Evolutionary conservation across 1,140 invertebrate genomes (phyloP).

Genomic region (Neodiprion virginianus): DNA sequence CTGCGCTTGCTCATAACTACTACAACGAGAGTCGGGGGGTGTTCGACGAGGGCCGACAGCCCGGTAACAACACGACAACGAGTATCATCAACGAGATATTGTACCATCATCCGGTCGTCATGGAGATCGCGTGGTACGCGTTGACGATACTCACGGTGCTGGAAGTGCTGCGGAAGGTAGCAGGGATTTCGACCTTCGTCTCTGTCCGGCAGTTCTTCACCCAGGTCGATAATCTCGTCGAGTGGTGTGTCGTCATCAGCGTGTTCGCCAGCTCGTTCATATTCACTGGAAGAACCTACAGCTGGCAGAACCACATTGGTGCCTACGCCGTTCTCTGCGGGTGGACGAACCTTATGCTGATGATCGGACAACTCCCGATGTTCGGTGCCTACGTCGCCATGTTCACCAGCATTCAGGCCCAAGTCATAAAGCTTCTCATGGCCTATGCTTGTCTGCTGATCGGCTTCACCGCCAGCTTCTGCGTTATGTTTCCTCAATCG

Average conservation of each 20-base stretch:
- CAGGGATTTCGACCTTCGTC: conserved; percentile 78
- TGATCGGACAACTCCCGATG: conserved; percentile 84
- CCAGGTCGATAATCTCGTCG: conserved; percentile 83
- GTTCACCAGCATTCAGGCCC: conserved; percentile 84
- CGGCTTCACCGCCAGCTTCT: conserved; percentile 86
- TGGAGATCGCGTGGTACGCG: conserved; percentile 81
- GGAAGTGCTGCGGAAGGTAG: conserved; percentile 78
- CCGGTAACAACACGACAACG: conserved; percentile 61
- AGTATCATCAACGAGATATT: conserved; percentile 76
- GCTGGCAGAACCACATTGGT: conserved; percentile 82
- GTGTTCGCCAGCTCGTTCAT: conserved; percentile 83
- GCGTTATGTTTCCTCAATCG: conserved; percentile 82
- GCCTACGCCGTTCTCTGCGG: conserved; percentile 83
- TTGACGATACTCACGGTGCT: conserved; percentile 75
- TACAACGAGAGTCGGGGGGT: conserved; percentile 68
- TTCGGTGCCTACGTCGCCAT: conserved; percentile 88
- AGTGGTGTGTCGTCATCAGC: conserved; percentile 84
- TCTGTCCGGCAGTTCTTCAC: conserved; percentile 80
- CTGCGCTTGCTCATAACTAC: conserved; percentile 78
- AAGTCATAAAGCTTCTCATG: conserved; percentile 83
- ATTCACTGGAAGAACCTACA: conserved; percentile 76
- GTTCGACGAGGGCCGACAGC: conserved; percentile 28
- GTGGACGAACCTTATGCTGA: conserved; percentile 87
- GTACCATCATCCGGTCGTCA: conserved; percentile 73
- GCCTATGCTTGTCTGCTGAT: conserved; percentile 85